phyloP scores from a whole-genome alignment of 2,888 invertebrate genomes.

The Macaria liturata region DNA sequence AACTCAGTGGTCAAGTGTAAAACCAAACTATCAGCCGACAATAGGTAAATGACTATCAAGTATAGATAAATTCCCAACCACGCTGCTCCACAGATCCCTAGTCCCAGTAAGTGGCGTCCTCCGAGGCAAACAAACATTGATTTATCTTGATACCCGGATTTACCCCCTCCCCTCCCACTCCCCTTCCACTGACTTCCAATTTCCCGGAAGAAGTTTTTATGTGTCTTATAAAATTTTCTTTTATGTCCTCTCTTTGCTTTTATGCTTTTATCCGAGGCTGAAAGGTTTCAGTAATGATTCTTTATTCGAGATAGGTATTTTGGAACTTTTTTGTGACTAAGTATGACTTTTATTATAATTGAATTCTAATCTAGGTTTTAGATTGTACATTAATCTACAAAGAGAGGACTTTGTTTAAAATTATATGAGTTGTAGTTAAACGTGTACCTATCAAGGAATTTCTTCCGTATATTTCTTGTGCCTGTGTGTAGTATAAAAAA shows the following conservation, averaged over 20 bases:
- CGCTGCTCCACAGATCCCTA: conserved; percentile 48
- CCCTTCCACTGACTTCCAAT: conserved; percentile 73
- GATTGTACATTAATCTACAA: too few species aligned
- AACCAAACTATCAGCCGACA: too few species aligned
- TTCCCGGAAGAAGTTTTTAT: conserved; percentile 73
- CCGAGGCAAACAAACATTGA: conserved; percentile 76
- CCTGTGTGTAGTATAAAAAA: too few species aligned
- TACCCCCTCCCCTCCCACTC: conserved; percentile 57
- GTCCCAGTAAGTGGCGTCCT: conserved; percentile 66
- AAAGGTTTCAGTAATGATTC: conserved; percentile 18
- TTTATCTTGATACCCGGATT: conserved; percentile 80
- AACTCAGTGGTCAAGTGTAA: too few species aligned
- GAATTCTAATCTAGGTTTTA: too few species aligned
- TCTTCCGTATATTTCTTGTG: too few species aligned
- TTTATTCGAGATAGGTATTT: neutral
- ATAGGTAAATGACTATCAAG: too few species aligned
- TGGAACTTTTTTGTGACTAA: too few species aligned
- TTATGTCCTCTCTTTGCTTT: conserved; percentile 43
- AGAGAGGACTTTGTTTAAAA: too few species aligned
- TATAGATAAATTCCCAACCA: neutral
- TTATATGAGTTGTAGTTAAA: too few species aligned
- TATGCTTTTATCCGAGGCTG: conserved; percentile 20
- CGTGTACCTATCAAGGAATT: too few species aligned
- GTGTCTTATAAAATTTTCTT: conserved; percentile 77
- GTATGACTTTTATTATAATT: too few species aligned